These are phyloP conservation scores for Cydia splendana DNA, from an alignment of 1,140 invertebrate species.

Conservation along the genomic window DNA sequence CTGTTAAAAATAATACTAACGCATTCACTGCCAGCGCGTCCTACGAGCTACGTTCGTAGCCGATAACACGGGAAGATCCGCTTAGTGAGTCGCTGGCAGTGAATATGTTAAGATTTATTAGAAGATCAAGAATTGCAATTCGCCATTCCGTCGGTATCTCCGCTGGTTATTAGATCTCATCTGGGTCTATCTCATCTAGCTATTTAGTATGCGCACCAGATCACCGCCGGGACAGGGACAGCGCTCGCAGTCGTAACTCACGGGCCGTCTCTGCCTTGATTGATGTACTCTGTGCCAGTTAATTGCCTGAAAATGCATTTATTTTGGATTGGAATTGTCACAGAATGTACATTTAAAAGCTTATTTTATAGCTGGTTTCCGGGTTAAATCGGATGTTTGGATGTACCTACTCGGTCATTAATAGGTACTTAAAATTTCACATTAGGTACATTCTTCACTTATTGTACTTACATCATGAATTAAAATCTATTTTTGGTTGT, in stretches of 20 bases:
- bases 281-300: constrained; percentile 25
- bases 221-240: constrained; percentile 20
- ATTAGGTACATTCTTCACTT: no score
- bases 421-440: no score
- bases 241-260: constrained; percentile 9
- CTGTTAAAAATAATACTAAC: no score
- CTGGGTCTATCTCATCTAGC: not conserved
- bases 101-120: not conserved
- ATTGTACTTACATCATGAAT: no score
- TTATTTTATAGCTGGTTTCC: constrained; percentile 11
- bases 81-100: no score
- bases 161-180: constrained; percentile 1
- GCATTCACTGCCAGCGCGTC: no score
- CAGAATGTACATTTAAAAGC: not conserved
- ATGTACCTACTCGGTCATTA: no score
- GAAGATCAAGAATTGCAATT: not conserved
- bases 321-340: constrained; percentile 3
- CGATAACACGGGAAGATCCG: no score
- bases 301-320: constrained; percentile 31
- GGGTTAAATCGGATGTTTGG: not conserved
- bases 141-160: not conserved
- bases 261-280: constrained; percentile 27
- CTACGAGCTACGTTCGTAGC: no score
- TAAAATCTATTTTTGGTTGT: no score
- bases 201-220: constrained; percentile 21